Evolutionary conservation across 2,113 vertebrate genomes (phyloP).

Genomic region (Candoia aspera): DNA sequence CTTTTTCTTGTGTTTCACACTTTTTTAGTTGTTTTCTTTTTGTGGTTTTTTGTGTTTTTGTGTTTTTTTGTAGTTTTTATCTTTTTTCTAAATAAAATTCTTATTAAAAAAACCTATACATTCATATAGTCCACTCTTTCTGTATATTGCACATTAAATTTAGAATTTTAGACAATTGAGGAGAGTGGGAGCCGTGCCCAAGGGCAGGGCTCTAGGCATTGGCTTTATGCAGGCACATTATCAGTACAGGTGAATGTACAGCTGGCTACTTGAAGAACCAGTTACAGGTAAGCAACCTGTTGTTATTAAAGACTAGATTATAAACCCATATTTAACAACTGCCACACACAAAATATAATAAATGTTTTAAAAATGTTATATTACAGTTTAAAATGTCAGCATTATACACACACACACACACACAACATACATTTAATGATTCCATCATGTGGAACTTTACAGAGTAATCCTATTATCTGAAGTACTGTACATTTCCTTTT

Average conservation of each 20-base stretch:
- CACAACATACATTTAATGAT: not conserved
- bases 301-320: not conserved
- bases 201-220: not conserved
- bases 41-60: too few relatives aligned
- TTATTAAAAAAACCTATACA: too few relatives aligned
- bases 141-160: not conserved
- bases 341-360: not conserved
- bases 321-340: not conserved
- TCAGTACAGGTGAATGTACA: not conserved
- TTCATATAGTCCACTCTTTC: not conserved
- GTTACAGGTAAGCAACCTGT: not conserved
- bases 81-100: too few relatives aligned
- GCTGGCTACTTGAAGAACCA: not conserved
- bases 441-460: slow-evolving; percentile 4
- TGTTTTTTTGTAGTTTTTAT: too few relatives aligned
- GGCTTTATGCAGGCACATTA: not conserved
- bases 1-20: too few relatives aligned
- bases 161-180: not conserved
- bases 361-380: not conserved
- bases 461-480: slow-evolving; percentile 27
- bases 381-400: not conserved
- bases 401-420: not conserved
- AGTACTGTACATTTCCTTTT: slow-evolving; percentile 34
- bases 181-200: not conserved
- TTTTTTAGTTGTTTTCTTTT: too few relatives aligned